Conservation (phyloP, 2,888 invertebrate species). For the Deilephila porcellus region DNA sequence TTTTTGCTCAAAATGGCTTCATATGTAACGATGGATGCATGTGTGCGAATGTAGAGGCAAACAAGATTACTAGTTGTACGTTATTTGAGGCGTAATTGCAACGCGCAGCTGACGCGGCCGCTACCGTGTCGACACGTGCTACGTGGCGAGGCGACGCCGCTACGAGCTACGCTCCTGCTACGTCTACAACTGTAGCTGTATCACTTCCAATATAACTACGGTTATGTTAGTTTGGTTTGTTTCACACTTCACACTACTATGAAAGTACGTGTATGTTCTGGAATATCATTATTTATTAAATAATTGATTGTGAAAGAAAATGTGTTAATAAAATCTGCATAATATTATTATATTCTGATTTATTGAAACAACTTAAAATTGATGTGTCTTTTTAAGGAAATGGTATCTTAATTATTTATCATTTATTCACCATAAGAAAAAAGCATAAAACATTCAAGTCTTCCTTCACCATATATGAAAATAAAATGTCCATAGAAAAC, state of each 20-base stretch:
- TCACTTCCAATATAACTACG: neutral
- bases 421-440: too few species aligned
- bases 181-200: conserved; percentile 18
- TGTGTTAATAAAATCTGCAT: too few species aligned
- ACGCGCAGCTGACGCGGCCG: conserved; percentile 65
- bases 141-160: conserved; percentile 47
- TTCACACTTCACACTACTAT: neutral
- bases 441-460: too few species aligned
- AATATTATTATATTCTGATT: too few species aligned
- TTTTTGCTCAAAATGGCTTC: conserved; percentile 21
- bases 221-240: neutral
- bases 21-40: conserved; percentile 21
- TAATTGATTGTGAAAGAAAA: too few species aligned
- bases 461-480: too few species aligned
- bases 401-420: too few species aligned
- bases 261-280: neutral
- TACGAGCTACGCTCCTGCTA: conserved; percentile 35
- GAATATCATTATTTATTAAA: too few species aligned
- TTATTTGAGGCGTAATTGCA: conserved; percentile 71
- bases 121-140: conserved; percentile 54
- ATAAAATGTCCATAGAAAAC: too few species aligned
- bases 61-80: conserved; percentile 64
- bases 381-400: too few species aligned
- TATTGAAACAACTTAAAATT: too few species aligned
- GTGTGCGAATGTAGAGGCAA: conserved; percentile 46